Conservation (phyloP, 2,888 invertebrate genomes). For the Tillus elongatus region DNA sequence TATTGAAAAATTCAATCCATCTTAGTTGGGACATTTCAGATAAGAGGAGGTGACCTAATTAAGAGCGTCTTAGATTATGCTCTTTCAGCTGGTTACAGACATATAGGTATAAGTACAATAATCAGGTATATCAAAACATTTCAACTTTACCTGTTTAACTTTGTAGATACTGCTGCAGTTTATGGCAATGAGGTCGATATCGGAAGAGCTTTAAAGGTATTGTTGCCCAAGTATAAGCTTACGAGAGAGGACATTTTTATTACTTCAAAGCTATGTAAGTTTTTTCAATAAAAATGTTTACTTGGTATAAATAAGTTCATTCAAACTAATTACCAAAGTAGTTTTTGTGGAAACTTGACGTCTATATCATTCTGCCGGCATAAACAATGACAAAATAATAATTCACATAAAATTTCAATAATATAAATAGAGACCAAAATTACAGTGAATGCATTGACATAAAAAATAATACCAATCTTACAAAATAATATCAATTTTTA, state of each 20-base stretch:
- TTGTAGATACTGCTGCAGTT: constrained; percentile 66
- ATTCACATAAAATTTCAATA: no score
- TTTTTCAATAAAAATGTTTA: constrained; percentile 11
- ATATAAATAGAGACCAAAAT: no score
- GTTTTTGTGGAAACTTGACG: no score
- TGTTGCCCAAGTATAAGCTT: constrained; percentile 59
- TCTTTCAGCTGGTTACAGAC: constrained; percentile 57
- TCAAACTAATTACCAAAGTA: background rate
- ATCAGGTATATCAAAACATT: no score
- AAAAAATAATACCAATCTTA: no score
- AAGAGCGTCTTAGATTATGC: constrained; percentile 52
- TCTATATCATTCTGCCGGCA: no score
- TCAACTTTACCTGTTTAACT: no score
- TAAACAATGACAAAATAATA: no score
- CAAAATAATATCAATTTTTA: no score
- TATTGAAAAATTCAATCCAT: constrained; percentile 10
- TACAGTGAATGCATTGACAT: no score
- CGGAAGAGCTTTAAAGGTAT: constrained; percentile 52
- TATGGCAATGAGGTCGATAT: constrained; percentile 67
- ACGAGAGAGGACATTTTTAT: constrained; percentile 65
- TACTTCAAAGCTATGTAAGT: constrained; percentile 67
- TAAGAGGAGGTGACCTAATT: constrained; percentile 46
- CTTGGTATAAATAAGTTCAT: background rate
- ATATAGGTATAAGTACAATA: constrained; percentile 55
- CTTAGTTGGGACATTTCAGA: constrained; percentile 58